A percentile compares a stretch with the other conserved stretches of the same genome.
Evolutionary conservation across 2,113 vertebrate genomes (phyloP).

Genomic region (Serinus canaria): DNA sequence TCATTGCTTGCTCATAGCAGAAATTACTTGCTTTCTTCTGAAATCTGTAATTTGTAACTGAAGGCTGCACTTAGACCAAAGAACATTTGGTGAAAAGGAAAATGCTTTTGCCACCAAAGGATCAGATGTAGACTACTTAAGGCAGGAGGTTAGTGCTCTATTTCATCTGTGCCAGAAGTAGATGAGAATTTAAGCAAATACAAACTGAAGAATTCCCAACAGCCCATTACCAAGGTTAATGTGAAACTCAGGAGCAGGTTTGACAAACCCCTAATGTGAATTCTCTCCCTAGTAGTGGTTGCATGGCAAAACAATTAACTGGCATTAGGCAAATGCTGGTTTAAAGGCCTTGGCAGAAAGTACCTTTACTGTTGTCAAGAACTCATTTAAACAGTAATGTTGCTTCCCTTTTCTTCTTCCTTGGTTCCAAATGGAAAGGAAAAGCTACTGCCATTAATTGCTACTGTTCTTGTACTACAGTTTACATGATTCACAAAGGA

Average conservation of each 20-base stretch:
- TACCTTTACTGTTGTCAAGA: background rate
- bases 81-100: background rate
- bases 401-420: background rate
- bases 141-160: background rate
- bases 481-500: conserved; percentile 65
- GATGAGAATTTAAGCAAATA: background rate
- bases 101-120: background rate
- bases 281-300: background rate
- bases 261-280: background rate
- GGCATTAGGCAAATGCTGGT: background rate
- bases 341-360: background rate
- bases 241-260: background rate
- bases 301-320: background rate
- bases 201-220: background rate
- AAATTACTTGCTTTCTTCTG: background rate
- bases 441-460: conserved; percentile 76
- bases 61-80: background rate
- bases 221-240: background rate
- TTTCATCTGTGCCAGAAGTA: background rate
- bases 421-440: conserved; percentile 73
- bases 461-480: conserved; percentile 83
- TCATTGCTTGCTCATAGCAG: background rate
- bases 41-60: background rate
- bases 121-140: background rate
- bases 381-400: background rate